Percentiles rank a stretch among this genome's conserved stretches.
Evolutionary conservation across 2,888 invertebrate species (phyloP).

Genomic region (Sturmia bella): DNA sequence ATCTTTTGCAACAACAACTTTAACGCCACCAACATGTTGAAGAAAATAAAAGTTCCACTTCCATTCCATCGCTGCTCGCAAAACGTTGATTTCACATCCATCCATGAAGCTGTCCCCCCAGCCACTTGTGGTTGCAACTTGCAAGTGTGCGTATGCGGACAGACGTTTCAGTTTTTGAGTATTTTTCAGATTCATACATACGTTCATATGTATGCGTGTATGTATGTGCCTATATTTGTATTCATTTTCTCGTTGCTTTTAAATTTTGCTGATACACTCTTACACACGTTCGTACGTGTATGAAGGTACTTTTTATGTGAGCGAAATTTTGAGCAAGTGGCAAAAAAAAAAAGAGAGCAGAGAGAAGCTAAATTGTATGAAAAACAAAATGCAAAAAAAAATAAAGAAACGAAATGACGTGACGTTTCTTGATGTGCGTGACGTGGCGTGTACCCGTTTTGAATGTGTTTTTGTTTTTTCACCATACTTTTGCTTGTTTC

Average conservation of each 20-base stretch:
- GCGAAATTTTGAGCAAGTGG: too few relatives aligned
- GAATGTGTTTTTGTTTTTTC: constrained; percentile 38
- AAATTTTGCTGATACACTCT: constrained; percentile 30
- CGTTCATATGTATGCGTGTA: too few relatives aligned
- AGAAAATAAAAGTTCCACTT: constrained; percentile 42
- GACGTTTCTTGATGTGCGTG: constrained; percentile 70
- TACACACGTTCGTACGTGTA: not conserved
- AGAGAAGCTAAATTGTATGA: constrained; percentile 10
- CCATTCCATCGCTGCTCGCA: constrained; percentile 43
- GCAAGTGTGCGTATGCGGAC: too few relatives aligned
- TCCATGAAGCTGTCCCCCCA: constrained; percentile 64
- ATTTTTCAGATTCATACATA: too few relatives aligned
- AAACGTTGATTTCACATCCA: constrained; percentile 60
- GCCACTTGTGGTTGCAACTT: constrained; percentile 60
- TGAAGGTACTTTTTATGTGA: not conserved
- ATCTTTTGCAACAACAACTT: constrained; percentile 14
- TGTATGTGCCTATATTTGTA: not conserved
- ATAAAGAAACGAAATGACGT: constrained; percentile 65
- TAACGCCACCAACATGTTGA: constrained; percentile 22
- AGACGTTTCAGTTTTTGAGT: too few relatives aligned
- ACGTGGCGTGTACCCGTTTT: constrained; percentile 68
- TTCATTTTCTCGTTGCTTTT: constrained; percentile 20
- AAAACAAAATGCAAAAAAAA: too few relatives aligned
- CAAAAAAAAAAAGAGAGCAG: not conserved
- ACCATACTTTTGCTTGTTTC: constrained; percentile 18